Evolutionary conservation across 1,140 invertebrate species (phyloP), one percentile per base, ranked within the genome.

Genomic region (Zaprionus taronus): DNA sequence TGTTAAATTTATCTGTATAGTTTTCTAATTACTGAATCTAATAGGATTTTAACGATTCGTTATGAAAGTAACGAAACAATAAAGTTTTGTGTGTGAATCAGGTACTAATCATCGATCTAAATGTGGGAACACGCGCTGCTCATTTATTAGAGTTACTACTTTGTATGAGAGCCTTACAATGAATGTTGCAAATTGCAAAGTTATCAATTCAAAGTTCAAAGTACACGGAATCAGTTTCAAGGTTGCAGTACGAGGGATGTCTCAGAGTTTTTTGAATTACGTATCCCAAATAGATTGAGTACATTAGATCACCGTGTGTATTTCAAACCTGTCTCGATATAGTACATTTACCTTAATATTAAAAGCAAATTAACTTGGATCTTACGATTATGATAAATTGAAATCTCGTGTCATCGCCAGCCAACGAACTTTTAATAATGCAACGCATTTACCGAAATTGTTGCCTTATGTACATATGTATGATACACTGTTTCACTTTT

Each of bases 401-500:
- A 28, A 22, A 47, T 31, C 22, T 12, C 31, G 24, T 65, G 24
- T 31, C 49, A 72, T 57, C 36, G 56, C 12, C 11, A 22, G 31
- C 41, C 41, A 72, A 66, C 34, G 53, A 66, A 60, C 41, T 53
- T 22, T 60, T 72, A 41, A 67, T 53, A 17, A 60, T 15, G 11
- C 51, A 57, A 28, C 12, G 2, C 20, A 55, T 38, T 70, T 53
- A 49, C 12, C 5, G n/a, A 6, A 17, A 6, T 47, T 47, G 15
- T 47, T n/a, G 41, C 41, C 2, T 17, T 7, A 6, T 44, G 53
- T 14, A n/a, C n/a, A n/a, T n/a, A 24, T n/a, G 5, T n/a, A 56
- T 7, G 5, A 15, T 17, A 55, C 28, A 4, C 15, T 12, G 12
- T 56, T 31, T 2, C 31, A 31, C 31, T 31, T 14, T 26, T 5